Conservation (phyloP, 2,888 invertebrate genomes). For the Opisthograptis luteolata region DNA sequence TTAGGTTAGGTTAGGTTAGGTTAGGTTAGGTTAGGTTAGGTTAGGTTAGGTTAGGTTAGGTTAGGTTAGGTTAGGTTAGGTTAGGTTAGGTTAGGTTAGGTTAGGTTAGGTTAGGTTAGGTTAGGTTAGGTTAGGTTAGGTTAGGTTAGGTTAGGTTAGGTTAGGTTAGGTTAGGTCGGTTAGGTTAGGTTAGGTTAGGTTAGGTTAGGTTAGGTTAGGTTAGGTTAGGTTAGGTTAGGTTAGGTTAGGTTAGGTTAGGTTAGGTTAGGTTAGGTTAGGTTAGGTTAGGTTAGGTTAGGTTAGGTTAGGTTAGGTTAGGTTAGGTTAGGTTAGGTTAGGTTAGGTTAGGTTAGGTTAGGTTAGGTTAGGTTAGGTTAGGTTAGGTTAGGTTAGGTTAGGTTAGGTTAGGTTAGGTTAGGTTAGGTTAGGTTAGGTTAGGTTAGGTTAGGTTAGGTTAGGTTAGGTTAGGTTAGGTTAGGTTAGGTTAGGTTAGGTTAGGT, state of each 20-base stretch:
- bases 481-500: too few relatives aligned
- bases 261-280: too few relatives aligned
- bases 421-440: too few relatives aligned
- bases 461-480: too few relatives aligned
- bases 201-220: constrained; percentile 1
- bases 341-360: too few relatives aligned
- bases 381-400: too few relatives aligned
- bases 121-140: constrained; percentile 2
- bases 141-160: constrained; percentile 2
- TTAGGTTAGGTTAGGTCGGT: constrained; percentile 1
- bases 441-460: too few relatives aligned
- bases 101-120: not conserved
- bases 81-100: constrained; percentile 1
- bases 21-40: not conserved
- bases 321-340: too few relatives aligned
- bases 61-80: constrained; percentile 1
- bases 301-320: too few relatives aligned
- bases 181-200: constrained; percentile 1
- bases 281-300: too few relatives aligned
- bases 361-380: too few relatives aligned
- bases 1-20: constrained; percentile 2
- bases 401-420: too few relatives aligned
- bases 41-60: not conserved
- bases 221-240: not conserved
- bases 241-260: not conserved